Base-by-base conservation (phyloP, 1,140 invertebrate genomes). In the Aphelenchoides avenae region DNA sequence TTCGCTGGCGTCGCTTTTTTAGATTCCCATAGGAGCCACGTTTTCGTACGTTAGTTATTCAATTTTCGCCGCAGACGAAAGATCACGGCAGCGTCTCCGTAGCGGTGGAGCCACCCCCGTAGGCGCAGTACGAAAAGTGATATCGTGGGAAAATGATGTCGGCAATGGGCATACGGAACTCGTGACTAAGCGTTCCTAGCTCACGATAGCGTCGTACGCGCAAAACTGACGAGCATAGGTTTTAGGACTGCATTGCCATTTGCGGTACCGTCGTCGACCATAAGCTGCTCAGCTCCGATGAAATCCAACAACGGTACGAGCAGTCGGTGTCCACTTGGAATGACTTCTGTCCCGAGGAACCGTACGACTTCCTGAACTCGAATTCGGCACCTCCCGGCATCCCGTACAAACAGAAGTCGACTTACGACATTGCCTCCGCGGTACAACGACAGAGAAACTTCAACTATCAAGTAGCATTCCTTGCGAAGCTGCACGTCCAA, bases 391-490 rank as follows among this genome's bases (percentile, higher is more conserved):
- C 54, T 20, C 29, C 42, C 39, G 13, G 52, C 29, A 26, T 33
- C 29, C 31, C 31, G 20, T 75, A 77, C 61, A 47, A 50, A 34
- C 60, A 70, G 33, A 72, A 67, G 37, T 71, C 64, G 7, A 61
- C 52, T 20, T 81, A 81, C 55, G 65, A 81, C 48, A 64, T 81
- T 26, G 62, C 64, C 33, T 68, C 61, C 29, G 79, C 80, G 15
- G 71, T 78, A 26, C 64, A 69, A 36, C 65, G 81, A 36, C 80
- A 82, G 57, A 62, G 66, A 43, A 75, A 75, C 31, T 75, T 75
- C 46, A 75, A 77, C 44, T 75, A 75, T 61, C 80, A 82, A 61
- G 79, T 81, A 5, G 74, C 20, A 74, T 75, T 51, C 41, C 39
- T 40, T 13, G 3, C 13, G 20, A 61, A 57, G 18, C 31, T 42